A percentile compares a stretch with the other conserved stretches of the same genome.
Evolutionary conservation across 2,797 vertebrate genomes (phyloP).

Genomic region (Mormyrus proboscirostris): DNA sequence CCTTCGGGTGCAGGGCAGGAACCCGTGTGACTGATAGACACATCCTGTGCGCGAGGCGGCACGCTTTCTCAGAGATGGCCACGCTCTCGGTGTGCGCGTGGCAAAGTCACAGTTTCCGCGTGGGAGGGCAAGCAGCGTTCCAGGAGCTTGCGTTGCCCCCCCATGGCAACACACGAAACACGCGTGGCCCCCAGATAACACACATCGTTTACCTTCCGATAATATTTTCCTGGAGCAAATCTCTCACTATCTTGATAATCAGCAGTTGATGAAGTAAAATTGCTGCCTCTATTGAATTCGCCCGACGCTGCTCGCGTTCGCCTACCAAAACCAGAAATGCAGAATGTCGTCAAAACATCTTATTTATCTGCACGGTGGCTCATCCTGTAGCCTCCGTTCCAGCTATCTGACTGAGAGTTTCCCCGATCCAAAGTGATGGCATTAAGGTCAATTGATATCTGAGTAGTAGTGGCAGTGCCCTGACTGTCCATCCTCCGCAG

Average conservation of each 20-base stretch:
- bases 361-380: background rate
- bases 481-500: background rate
- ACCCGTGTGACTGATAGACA: slow-evolving; percentile 45
- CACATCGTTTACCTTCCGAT: background rate
- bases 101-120: slow-evolving; percentile 57
- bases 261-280: background rate
- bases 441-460: background rate
- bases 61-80: slow-evolving; percentile 30
- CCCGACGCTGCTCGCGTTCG: background rate
- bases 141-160: background rate
- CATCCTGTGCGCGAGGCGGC: slow-evolving; percentile 54
- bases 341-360: background rate
- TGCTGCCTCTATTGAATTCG: background rate
- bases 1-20: background rate
- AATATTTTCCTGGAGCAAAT: background rate
- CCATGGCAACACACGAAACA: background rate
- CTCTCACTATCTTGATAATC: background rate
- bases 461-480: background rate
- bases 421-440: background rate
- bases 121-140: slow-evolving; percentile 23
- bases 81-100: slow-evolving; percentile 24
- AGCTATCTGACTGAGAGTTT: background rate
- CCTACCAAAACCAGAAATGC: background rate
- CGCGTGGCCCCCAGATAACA: background rate
- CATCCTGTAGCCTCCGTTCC: background rate